A percentile compares a stretch with the other conserved stretches of the same genome.
These are phyloP conservation scores for Nanorana parkeri DNA, from an alignment of 2,113 vertebrate species.

Conservation along the genomic window DNA sequence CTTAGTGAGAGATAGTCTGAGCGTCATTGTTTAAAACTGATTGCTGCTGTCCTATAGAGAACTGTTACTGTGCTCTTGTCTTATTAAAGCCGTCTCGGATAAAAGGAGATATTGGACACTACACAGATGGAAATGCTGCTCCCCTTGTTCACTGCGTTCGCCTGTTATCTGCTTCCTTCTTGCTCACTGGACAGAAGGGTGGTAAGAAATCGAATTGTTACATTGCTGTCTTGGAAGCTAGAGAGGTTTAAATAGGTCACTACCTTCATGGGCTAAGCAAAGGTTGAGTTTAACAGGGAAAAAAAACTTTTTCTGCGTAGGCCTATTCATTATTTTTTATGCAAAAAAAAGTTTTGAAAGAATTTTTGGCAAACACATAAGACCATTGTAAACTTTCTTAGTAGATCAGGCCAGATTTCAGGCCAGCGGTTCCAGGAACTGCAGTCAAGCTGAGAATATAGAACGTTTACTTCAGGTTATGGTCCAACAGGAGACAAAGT, in stretches of 20 bases:
- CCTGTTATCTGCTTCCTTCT: conserved; percentile 90
- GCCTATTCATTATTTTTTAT: too few relatives aligned
- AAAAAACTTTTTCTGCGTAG: neutral
- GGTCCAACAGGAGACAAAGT: too few relatives aligned
- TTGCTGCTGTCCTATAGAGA: neutral
- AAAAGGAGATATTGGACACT: conserved; percentile 91
- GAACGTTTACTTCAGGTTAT: too few relatives aligned
- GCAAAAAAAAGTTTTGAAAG: too few relatives aligned
- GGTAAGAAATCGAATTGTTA: conserved; percentile 70
- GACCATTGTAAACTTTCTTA: too few relatives aligned
- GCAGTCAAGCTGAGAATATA: too few relatives aligned
- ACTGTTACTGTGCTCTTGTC: neutral
- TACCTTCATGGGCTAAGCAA: neutral
- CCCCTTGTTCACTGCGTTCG: conserved; percentile 92
- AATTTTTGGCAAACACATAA: too few relatives aligned
- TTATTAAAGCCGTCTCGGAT: conserved; percentile 82
- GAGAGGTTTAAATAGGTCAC: neutral
- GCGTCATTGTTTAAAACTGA: too few relatives aligned
- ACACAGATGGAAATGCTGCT: conserved; percentile 79
- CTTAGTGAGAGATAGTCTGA: too few relatives aligned
- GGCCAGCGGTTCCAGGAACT: too few relatives aligned
- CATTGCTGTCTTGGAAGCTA: neutral
- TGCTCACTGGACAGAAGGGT: conserved; percentile 88
- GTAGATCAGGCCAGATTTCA: too few relatives aligned
- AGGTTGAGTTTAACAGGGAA: neutral